Evolutionary conservation across 2,113 vertebrate species (phyloP), one percentile per base, ranked within the genome.

Genomic region (Shinisaurus crocodilurus): DNA sequence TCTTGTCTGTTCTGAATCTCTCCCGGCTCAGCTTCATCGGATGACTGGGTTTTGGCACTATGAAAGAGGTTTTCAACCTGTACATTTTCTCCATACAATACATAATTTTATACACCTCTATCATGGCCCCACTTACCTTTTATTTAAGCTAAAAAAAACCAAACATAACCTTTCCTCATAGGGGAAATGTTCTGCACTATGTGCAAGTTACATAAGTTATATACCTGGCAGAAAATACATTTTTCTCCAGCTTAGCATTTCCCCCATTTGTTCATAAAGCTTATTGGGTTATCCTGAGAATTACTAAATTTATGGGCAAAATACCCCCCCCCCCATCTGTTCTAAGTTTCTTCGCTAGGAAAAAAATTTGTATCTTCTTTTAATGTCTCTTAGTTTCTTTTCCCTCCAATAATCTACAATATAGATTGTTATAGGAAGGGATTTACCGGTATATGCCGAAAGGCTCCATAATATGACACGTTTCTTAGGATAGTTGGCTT

Each of bases 221-320:
- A 20, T 77, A 63, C 25, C 37, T 84, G 25, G 37, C 27, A 45
- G 18, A 77, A 6, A 88, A 60, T 79, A 72, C 32, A 25, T 32
- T 65, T 45, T 88, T 74, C 34, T 45, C 29, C 29, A 45, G 20
- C 37, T 76, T 54, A 86, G 57, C 32, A 70, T 23, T 85, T n/a
- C 10, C 43, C 45, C 74, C 18, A 76, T 37, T 23, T 83, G 65
- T 32, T 83, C n/a, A 27, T 37, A 67, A 83, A 86, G 32, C 70
- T 70, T 72, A 70, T 72, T 85, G 29, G 29, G 7, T n/a, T 86
- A 86, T 50, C 72, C 43, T 86, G 84, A 43, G 84, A 86, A 72
- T 65, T 72, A 32, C 32, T n/a, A n/a, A 69, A 70, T 50, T 70
- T n/a, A 85, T 50, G 29, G 43, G 63, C 29, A 85, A 85, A 85